Percentiles rank a stretch among this genome's conserved stretches.
Conservation (phyloP, 1,140 invertebrate genomes). For the Drosophila seguyi region DNA sequence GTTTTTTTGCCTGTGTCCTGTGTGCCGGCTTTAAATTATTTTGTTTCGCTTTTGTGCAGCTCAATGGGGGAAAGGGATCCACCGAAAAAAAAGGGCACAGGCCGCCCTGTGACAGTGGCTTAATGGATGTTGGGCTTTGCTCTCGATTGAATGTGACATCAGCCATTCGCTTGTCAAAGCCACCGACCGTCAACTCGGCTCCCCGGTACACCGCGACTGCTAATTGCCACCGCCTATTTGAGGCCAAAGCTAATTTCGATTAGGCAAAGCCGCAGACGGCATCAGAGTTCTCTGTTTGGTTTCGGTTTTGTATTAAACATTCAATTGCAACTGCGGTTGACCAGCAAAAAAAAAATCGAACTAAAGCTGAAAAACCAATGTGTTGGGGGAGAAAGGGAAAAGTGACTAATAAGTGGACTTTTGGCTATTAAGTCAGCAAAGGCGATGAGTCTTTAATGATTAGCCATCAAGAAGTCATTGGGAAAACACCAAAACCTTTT, state of each 20-base stretch:
- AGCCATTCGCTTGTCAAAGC: background rate
- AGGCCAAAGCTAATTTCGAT: conserved; percentile 62
- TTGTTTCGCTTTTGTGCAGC: conserved; percentile 51
- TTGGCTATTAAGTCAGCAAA: conserved; percentile 1
- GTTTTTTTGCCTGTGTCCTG: conserved; percentile 62
- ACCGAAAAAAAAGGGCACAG: conserved; percentile 33
- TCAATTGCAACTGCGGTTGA: conserved; percentile 39
- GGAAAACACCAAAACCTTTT: background rate
- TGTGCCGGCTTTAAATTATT: conserved; percentile 65
- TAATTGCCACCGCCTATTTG: conserved; percentile 60
- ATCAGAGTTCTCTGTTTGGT: conserved; percentile 48
- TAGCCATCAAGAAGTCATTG: background rate
- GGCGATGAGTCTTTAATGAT: background rate
- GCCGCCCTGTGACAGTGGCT: conserved; percentile 29
- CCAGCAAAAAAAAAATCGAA: conserved; percentile 22
- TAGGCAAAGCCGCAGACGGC: conserved; percentile 57
- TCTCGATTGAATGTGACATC: conserved; percentile 56
- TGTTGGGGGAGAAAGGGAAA: background rate
- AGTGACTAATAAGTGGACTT: conserved; percentile 9
- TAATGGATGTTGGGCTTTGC: conserved; percentile 42
- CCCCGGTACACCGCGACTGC: conserved; percentile 16
- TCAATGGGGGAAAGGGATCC: background rate
- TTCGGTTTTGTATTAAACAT: conserved; percentile 37
- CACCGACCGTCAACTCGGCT: conserved; percentile 3
- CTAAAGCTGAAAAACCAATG: conserved; percentile 13